Evolutionary conservation across 2,797 vertebrate species (phyloP).

Genomic region (Phaenicophaeus curvirostris): DNA sequence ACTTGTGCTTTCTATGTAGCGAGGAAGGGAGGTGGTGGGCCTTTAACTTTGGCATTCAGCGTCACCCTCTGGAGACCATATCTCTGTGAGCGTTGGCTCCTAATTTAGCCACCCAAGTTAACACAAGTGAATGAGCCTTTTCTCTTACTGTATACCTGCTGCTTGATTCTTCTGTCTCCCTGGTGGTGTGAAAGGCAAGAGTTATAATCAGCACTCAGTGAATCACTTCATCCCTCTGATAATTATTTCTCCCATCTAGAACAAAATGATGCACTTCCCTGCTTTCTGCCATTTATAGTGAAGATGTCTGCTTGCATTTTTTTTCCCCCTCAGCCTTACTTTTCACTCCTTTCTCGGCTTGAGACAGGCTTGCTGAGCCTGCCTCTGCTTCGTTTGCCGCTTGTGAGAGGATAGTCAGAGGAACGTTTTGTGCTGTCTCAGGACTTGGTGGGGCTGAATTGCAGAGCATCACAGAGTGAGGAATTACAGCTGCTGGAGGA

Average conservation of each 20-base stretch:
- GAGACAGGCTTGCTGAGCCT: neutral
- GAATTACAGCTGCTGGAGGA: neutral
- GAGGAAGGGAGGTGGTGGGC: neutral
- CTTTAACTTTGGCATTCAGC: neutral
- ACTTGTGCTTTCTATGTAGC: neutral
- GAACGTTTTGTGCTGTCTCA: conserved; percentile 37
- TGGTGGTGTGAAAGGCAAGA: neutral
- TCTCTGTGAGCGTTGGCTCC: neutral
- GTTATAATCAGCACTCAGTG: neutral
- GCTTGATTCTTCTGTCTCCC: neutral
- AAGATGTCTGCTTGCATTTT: neutral
- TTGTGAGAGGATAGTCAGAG: conserved; percentile 25
- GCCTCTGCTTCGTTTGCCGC: conserved; percentile 38
- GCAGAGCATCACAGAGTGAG: neutral
- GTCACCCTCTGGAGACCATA: neutral
- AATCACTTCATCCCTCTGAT: conserved; percentile 12
- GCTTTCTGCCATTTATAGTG: conserved; percentile 39
- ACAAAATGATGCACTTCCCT: neutral
- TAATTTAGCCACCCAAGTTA: neutral
- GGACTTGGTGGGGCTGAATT: neutral
- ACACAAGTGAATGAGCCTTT: neutral
- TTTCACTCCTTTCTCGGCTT: conserved; percentile 35
- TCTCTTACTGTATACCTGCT: neutral
- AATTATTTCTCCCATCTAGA: conserved; percentile 16
- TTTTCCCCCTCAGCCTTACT: neutral